A percentile compares a stretch with the other conserved stretches of the same genome.
Evolutionary conservation across 2,888 invertebrate species (phyloP).

Genomic region (Heliconius charithonia): DNA sequence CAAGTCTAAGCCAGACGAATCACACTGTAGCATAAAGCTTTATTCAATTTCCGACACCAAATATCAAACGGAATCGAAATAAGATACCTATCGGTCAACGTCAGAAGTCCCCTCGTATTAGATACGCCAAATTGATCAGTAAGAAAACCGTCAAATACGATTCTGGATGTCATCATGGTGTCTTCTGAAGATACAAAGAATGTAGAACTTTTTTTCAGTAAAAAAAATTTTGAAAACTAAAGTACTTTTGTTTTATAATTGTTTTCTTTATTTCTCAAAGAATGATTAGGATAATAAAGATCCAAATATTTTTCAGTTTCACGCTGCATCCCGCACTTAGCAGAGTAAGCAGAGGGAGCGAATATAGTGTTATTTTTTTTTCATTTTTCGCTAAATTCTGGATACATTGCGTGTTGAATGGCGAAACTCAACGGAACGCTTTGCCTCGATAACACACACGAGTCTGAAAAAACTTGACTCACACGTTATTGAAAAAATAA

Average conservation of each 20-base stretch:
- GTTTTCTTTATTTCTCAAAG: neutral
- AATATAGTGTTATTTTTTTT: no score
- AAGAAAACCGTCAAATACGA: slow-evolving; percentile 23
- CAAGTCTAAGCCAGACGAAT: neutral
- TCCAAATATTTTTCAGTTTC: no score
- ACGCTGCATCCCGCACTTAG: no score
- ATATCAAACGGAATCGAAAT: slow-evolving; percentile 40
- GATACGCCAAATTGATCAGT: slow-evolving; percentile 42
- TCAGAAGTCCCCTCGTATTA: slow-evolving; percentile 41
- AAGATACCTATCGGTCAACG: slow-evolving; percentile 44
- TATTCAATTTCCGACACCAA: slow-evolving; percentile 31
- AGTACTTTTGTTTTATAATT: neutral
- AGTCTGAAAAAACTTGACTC: no score
- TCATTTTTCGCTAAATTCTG: no score
- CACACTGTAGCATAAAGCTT: slow-evolving; percentile 21
- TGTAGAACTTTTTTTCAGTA: neutral
- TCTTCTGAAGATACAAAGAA: neutral
- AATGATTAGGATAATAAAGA: no score
- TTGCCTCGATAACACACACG: no score
- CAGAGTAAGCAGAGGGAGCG: no score
- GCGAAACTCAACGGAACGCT: no score
- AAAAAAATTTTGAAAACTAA: neutral
- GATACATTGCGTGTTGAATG: no score
- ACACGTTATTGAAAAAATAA: no score
- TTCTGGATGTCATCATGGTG: neutral